These are phyloP conservation scores for Galendromus occidentalis DNA, from an alignment of 1,140 invertebrate genomes.

Conservation along the genomic window DNA sequence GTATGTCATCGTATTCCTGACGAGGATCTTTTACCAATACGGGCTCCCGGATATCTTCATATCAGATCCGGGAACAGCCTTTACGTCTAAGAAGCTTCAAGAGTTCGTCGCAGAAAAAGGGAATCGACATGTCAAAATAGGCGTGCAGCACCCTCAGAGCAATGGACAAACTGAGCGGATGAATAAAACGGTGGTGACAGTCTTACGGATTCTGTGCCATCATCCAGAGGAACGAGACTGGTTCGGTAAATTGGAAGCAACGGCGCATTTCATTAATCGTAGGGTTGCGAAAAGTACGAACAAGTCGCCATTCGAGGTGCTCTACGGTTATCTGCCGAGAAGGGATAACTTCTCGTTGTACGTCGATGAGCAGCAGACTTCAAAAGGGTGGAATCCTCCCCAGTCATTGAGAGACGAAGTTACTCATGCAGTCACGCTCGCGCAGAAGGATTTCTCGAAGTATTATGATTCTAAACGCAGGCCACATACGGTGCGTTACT, in stretches of 20 bases:
- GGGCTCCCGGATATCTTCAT: neutral
- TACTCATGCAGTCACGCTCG: neutral
- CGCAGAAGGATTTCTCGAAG: neutral
- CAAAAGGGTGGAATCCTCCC: neutral
- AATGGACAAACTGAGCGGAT: neutral
- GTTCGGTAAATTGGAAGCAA: neutral
- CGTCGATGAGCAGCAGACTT: neutral
- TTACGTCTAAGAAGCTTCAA: neutral
- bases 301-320: neutral
- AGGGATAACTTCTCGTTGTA: neutral
- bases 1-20: too few species aligned
- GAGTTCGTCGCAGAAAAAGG: neutral
- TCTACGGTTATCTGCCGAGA: neutral
- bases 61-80: neutral
- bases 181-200: neutral
- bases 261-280: neutral
- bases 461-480: neutral
- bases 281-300: neutral
- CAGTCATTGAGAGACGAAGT: neutral
- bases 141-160: too few species aligned
- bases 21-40: neutral
- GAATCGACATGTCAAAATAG: neutral
- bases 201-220: neutral
- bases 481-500: neutral
- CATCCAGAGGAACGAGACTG: neutral